A percentile compares a stretch with the other conserved stretches of the same genome.
Conservation (phyloP, 92 coral and sea anemone genomes). For the Epizoanthus ramosus region DNA sequence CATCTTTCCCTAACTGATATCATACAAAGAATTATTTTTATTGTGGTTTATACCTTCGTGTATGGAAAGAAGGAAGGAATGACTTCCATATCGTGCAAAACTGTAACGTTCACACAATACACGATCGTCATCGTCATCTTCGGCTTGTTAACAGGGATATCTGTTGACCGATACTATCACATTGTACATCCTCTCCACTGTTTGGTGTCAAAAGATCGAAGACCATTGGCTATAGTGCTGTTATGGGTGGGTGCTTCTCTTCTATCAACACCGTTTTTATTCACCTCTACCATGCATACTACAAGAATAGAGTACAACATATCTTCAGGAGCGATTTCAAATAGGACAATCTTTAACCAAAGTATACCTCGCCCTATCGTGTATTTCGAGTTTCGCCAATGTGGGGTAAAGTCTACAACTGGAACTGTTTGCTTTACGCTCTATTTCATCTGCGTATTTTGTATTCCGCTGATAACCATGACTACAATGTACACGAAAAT, state of each 20-base stretch:
- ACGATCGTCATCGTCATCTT: slow-evolving; percentile 7
- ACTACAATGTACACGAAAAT: slow-evolving; percentile 28
- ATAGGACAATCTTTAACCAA: neutral
- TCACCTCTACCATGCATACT: neutral
- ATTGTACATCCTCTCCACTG: slow-evolving; percentile 30
- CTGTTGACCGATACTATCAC: slow-evolving; percentile 27
- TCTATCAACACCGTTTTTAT: neutral
- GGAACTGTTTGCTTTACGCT: slow-evolving; percentile 15
- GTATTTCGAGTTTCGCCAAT: slow-evolving; percentile 14
- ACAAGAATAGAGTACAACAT: neutral
- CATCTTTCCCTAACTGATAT: slow-evolving; percentile 24
- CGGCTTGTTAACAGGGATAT: slow-evolving; percentile 26
- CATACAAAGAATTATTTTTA: neutral
- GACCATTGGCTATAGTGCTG: neutral
- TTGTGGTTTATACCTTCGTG: neutral
- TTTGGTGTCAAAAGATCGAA: slow-evolving; percentile 8
- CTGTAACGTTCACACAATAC: slow-evolving; percentile 11
- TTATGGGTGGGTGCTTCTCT: slow-evolving; percentile 15
- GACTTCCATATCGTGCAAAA: neutral
- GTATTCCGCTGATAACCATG: slow-evolving; percentile 1
- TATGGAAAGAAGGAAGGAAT: slow-evolving; percentile 3
- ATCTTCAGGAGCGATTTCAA: neutral
- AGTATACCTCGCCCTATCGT: neutral
- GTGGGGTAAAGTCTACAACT: neutral
- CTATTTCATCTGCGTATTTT: slow-evolving; percentile 11